Conservation (phyloP, 2,888 invertebrate species). For the Ophion ellenae region DNA sequence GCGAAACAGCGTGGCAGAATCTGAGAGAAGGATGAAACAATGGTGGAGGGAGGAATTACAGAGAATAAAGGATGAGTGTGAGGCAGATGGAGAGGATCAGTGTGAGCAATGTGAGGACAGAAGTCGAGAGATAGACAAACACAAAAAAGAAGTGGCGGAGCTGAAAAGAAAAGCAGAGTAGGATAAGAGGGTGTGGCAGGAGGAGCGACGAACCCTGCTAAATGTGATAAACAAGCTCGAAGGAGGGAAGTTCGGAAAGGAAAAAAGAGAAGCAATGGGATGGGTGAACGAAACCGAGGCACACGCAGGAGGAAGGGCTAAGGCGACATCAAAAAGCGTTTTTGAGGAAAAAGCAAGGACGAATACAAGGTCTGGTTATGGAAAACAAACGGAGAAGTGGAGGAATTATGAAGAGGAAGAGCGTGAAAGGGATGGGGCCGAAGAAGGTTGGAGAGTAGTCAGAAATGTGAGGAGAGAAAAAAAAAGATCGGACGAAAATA, state of each 20-base stretch:
- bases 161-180: not conserved
- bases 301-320: not conserved
- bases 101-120: not conserved
- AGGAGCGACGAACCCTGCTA: not conserved
- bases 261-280: not conserved
- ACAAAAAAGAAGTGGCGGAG: not conserved
- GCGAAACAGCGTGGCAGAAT: not conserved
- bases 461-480: not conserved
- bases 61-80: not conserved
- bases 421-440: not conserved
- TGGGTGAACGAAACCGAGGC: too few species aligned
- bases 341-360: not conserved
- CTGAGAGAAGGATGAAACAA: not conserved
- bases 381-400: not conserved
- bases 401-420: not conserved
- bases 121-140: not conserved
- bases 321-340: not conserved
- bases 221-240: not conserved
- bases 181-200: not conserved
- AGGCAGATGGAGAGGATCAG: not conserved
- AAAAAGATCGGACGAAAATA: not conserved
- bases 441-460: not conserved
- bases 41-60: constrained; percentile 7
- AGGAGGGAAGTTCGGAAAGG: not conserved
- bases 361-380: not conserved